phyloP scores from a whole-genome alignment of 2,113 vertebrate genomes.

The Barbus barbus region DNA sequence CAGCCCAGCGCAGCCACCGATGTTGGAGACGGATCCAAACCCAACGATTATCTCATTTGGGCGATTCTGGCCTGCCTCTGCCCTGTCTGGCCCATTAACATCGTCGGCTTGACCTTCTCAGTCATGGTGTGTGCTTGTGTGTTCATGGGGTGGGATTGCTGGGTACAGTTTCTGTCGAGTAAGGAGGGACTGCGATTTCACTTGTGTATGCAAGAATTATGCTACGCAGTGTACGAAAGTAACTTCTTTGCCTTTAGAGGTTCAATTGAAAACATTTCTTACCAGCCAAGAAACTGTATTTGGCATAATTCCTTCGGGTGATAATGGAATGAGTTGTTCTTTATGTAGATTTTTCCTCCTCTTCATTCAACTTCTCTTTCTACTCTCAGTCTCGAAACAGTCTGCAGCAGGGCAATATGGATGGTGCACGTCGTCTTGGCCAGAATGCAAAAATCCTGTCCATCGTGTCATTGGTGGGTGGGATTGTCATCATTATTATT shows the following conservation, averaged over 20 bases:
- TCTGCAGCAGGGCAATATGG: constrained; percentile 86
- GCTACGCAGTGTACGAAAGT: no score
- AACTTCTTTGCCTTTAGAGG: not conserved
- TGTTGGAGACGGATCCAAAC: constrained; percentile 76
- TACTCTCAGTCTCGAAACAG: constrained; percentile 85
- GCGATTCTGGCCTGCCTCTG: constrained; percentile 90
- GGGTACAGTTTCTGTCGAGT: constrained; percentile 8
- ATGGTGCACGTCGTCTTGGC: constrained; percentile 86
- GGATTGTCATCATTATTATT: constrained; percentile 80
- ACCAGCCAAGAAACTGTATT: not conserved
- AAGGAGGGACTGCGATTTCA: not conserved
- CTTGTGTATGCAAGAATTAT: constrained; percentile 10
- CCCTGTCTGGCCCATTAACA: constrained; percentile 90
- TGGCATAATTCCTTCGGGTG: not conserved
- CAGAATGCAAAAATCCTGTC: constrained; percentile 86
- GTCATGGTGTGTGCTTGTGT: constrained; percentile 71
- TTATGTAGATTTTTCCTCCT: not conserved
- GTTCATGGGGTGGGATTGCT: not conserved
- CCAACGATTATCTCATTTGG: constrained; percentile 84
- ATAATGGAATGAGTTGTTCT: not conserved
- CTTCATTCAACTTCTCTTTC: not conserved
- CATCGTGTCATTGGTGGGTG: constrained; percentile 83
- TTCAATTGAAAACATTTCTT: not conserved
- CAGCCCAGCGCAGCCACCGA: constrained; percentile 78
- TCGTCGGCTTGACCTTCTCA: constrained; percentile 85